These are phyloP conservation scores for Dryoscopus gambensis DNA, from an alignment of 2,113 vertebrate species.

Conservation along the genomic window DNA sequence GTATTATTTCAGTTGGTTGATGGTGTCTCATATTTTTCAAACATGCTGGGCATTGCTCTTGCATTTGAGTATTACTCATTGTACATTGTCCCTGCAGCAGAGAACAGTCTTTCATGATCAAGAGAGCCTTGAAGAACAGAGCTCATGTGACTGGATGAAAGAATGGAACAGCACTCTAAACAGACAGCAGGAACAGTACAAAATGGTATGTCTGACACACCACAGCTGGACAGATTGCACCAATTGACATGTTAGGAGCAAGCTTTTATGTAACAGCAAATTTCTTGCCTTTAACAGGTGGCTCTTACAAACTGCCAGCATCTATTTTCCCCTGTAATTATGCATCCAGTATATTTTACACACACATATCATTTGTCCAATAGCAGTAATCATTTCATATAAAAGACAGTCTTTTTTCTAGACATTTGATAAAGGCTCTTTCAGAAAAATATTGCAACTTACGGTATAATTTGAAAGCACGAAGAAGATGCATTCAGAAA, in stretches of 20 bases:
- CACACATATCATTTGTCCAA: background rate
- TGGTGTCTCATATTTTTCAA: background rate
- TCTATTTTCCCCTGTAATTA: background rate
- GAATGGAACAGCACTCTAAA: background rate
- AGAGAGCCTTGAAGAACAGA: background rate
- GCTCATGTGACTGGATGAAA: background rate
- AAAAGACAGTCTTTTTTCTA: background rate
- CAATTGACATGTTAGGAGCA: background rate
- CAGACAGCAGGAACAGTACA: background rate
- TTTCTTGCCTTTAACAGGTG: background rate
- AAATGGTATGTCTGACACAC: background rate
- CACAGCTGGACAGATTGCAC: background rate
- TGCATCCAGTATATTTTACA: background rate
- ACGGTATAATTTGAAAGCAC: background rate
- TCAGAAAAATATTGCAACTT: background rate
- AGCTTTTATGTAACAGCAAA: background rate
- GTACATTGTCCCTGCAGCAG: background rate
- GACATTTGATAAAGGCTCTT: background rate
- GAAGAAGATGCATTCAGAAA: background rate
- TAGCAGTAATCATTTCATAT: background rate
- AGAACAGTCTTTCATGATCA: background rate
- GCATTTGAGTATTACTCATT: background rate
- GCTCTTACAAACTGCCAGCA: background rate
- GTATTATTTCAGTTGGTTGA: background rate
- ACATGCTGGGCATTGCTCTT: background rate